Evolutionary conservation across 1,140 invertebrate genomes (phyloP), one percentile per base, ranked within the genome.

Genomic region (Calephelis nemesis): DNA sequence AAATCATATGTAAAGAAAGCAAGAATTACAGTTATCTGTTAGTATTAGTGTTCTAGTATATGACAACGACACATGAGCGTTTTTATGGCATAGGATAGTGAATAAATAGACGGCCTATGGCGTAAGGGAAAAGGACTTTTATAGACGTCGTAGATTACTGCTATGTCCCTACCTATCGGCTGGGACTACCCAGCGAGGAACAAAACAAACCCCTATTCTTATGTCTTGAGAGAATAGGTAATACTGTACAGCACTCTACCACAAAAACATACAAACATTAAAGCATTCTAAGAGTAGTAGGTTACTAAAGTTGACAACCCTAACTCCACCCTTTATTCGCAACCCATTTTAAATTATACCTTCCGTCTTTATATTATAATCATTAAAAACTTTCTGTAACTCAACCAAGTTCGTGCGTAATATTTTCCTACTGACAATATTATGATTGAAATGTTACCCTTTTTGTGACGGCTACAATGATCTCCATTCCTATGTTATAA

Each of bases 321-420:
- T 60, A 60, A 5, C 6, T 12, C 30, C 5, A 40, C 54, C 54
- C 54, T 60, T 40, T 60, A 60, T 60, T 40, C 8, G 54, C 19
- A 30, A 60, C 54, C 54, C 54, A 60, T 60, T 60, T 60, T 39
- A 40, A 60, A 40, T n/a, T 60, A 60, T 60, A 60, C 54, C 54
- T 7, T 12, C 19, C 54, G 4, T 60, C 54, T 60, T 60, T 39
- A 45, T 45, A 45, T 45, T 12, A 40, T 60, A 60, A 60, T 60
- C 54, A 60, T 60, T 60, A 60, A 60, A 60, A 60, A 60, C 54
- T 60, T 58, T 58, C 39, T 10, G 39, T 60, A 40, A 60, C 54
- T 58, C 54, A 58, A 19, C 12, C 19, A 58, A 19, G 30, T 30
- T 39, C 19, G 39, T 39, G 54, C 54, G 30, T 58, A 58, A 58